phyloP scores from a whole-genome alignment of 2,888 invertebrate genomes.

The Didymodactylos carnosus region DNA sequence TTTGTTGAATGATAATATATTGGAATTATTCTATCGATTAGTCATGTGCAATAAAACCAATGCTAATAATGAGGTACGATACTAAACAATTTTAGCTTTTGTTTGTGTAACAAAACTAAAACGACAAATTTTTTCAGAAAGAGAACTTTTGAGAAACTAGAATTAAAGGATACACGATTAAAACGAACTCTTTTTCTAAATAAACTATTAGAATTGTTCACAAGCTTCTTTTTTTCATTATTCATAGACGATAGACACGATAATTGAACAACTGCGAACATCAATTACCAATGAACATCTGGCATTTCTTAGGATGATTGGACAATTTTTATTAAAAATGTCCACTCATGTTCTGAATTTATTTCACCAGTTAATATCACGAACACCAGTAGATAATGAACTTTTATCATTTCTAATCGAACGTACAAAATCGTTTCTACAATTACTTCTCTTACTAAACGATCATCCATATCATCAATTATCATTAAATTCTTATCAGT shows the following conservation, averaged over 20 bases:
- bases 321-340: background rate
- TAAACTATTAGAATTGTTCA: too few species aligned
- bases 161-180: too few species aligned
- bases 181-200: too few species aligned
- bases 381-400: background rate
- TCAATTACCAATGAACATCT: background rate
- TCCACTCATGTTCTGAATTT: background rate
- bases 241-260: too few species aligned
- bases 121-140: too few species aligned
- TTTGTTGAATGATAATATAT: background rate
- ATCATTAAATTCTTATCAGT: background rate
- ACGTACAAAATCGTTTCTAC: background rate
- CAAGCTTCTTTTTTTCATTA: too few species aligned
- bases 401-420: background rate
- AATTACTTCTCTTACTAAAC: background rate
- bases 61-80: background rate
- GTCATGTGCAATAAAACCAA: background rate
- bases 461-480: background rate
- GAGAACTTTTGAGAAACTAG: too few species aligned
- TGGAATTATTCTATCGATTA: background rate
- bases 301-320: background rate
- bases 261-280: slow-evolving; percentile 1
- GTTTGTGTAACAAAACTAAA: background rate
- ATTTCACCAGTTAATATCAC: background rate
- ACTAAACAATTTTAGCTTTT: background rate